phyloP scores from a whole-genome alignment of 2,797 vertebrate species.

The Artibeus jamaicensis region DNA sequence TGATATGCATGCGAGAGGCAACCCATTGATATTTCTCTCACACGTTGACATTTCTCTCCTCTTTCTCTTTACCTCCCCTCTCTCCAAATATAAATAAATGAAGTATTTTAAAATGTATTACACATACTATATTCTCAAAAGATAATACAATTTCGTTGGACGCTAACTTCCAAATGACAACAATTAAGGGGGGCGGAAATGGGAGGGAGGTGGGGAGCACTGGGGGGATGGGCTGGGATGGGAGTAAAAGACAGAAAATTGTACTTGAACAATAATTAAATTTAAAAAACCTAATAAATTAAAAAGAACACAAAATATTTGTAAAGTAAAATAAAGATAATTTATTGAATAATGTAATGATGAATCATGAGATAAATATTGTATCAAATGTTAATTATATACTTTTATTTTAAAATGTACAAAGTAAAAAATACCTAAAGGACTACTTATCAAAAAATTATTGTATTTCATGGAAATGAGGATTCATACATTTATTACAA shows the following conservation, averaged over 20 bases:
- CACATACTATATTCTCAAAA: not conserved
- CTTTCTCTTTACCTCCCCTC: too few relatives aligned
- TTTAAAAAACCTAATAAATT: too few relatives aligned
- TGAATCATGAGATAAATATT: not conserved
- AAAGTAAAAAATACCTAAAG: not conserved
- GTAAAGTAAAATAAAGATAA: not conserved
- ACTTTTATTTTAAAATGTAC: not conserved
- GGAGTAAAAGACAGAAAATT: too few relatives aligned
- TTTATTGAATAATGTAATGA: not conserved
- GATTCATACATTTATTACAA: not conserved
- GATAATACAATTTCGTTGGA: not conserved
- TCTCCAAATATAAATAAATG: too few relatives aligned
- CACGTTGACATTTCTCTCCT: too few relatives aligned
- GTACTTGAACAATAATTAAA: too few relatives aligned
- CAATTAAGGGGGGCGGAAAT: too few relatives aligned
- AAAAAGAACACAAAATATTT: too few relatives aligned
- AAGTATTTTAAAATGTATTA: not conserved
- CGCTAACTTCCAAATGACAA: not conserved
- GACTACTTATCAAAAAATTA: not conserved
- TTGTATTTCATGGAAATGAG: not conserved
- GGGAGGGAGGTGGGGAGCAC: too few relatives aligned
- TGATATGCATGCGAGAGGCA: too few relatives aligned
- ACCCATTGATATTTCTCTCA: too few relatives aligned
- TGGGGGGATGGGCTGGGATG: too few relatives aligned
- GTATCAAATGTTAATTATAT: not conserved